Evolutionary conservation across 2,113 vertebrate species (phyloP).

Genomic region (Peromyscus maniculatus): DNA sequence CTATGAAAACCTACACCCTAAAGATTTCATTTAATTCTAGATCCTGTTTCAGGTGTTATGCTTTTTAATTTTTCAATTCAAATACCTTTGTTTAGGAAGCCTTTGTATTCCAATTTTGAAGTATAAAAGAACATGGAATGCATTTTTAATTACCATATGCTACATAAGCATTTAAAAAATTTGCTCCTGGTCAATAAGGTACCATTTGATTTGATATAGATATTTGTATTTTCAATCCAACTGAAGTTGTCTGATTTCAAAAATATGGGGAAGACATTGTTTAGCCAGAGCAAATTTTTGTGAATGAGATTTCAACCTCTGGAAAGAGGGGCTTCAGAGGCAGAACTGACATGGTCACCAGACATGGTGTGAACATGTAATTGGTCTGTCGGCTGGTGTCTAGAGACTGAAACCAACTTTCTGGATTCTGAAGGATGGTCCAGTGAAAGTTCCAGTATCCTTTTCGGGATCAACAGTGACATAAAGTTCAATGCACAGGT

Average conservation of each 20-base stretch:
- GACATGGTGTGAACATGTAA: conserved; percentile 32
- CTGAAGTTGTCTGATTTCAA: neutral
- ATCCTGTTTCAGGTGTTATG: neutral
- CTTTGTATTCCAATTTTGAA: conserved; percentile 54
- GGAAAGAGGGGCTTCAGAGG: conserved; percentile 19
- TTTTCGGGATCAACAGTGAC: conserved; percentile 33
- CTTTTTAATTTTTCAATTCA: neutral
- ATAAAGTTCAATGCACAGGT: neutral
- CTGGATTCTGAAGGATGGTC: conserved; percentile 66
- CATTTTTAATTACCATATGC: conserved; percentile 1
- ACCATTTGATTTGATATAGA: neutral
- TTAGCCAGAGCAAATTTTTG: conserved; percentile 67
- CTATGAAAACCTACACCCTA: neutral
- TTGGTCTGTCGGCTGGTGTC: conserved; percentile 60
- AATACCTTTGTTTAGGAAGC: conserved; percentile 35
- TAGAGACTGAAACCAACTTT: conserved; percentile 62
- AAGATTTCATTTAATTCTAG: conserved; percentile 34
- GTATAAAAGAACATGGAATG: neutral
- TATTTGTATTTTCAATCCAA: conserved; percentile 23
- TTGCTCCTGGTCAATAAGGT: conserved; percentile 46
- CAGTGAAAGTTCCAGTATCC: conserved; percentile 77
- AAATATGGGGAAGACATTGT: neutral
- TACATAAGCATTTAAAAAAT: conserved; percentile 27
- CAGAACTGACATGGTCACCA: conserved; percentile 24
- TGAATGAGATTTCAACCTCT: conserved; percentile 30